A percentile compares a stretch with the other conserved stretches of the same genome.
Conservation (phyloP, 2,113 vertebrate species). For the Neotoma lepida region DNA sequence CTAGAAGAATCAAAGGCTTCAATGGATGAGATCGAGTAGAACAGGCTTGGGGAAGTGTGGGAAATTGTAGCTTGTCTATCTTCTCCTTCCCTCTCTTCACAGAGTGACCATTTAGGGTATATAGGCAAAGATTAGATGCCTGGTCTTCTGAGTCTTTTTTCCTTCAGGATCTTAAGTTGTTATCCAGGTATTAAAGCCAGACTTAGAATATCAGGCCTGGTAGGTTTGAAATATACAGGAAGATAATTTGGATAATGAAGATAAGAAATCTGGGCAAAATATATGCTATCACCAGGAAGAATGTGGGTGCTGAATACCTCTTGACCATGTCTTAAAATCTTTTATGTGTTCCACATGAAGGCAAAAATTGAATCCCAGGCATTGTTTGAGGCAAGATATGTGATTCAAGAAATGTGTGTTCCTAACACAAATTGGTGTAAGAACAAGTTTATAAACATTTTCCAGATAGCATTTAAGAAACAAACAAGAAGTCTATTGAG, state of each 20-base stretch:
- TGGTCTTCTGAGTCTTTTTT: background rate
- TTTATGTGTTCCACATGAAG: slow-evolving; percentile 9
- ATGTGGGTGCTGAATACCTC: slow-evolving; percentile 3
- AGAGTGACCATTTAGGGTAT: background rate
- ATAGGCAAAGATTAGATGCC: background rate
- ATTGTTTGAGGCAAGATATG: slow-evolving; percentile 33
- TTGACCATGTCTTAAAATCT: slow-evolving; percentile 4
- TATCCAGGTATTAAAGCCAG: slow-evolving; percentile 24
- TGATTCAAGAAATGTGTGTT: slow-evolving; percentile 20
- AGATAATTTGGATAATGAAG: slow-evolving; percentile 32
- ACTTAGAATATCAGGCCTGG: background rate
- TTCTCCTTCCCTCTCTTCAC: background rate
- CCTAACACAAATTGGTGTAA: slow-evolving; percentile 30
- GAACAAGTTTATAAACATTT: slow-evolving; percentile 26
- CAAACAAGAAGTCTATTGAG: background rate
- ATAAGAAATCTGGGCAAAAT: slow-evolving; percentile 53
- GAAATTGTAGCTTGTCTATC: slow-evolving; percentile 24
- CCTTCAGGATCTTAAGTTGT: slow-evolving; percentile 14
- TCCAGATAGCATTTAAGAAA: slow-evolving; percentile 27
- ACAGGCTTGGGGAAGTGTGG: background rate
- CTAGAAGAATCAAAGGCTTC: background rate
- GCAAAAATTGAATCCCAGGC: slow-evolving; percentile 37
- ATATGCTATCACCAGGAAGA: slow-evolving; percentile 17
- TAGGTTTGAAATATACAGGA: slow-evolving; percentile 28
- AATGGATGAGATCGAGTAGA: background rate